Base-by-base conservation (phyloP, 1,140 invertebrate genomes). In the Philopotamus ludificatus region DNA sequence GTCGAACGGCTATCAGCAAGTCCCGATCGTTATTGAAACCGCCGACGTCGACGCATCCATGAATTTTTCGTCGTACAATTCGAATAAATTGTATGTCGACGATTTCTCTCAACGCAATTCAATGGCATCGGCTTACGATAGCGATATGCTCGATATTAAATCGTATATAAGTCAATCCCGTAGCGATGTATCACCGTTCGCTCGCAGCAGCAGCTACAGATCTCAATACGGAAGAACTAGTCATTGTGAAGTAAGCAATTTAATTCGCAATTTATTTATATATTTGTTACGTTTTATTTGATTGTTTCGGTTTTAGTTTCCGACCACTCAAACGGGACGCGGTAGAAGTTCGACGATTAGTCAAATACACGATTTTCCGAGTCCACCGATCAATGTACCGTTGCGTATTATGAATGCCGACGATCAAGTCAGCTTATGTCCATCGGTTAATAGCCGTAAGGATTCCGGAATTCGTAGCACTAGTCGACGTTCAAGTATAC, bases 391-490 rank as follows among this genome's bases (percentile, higher is more conserved):
- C 39, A 70, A 72, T 9, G 16, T 63, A 0, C 68, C 76, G 8
- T 70, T 73, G 15, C 44, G 23, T 25, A n/a, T 47, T 16, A 21
- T 63, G 16, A 63, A 59, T 7, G 65, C 76, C n/a, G 85, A 89
- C 51, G 89, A 90, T 73, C 78, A 84, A 66, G 76, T 88, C 57
- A 89, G 88, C 76, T 81, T 89, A 49, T 87, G 88, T 67, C 85
- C 86, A 1, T 90, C 89, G 7, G 83, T 90, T 41, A 90, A 90
- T 71, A 92, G 90, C 69, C 83, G 91, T 61, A 94, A 94, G 79
- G 91, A 94, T 77, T 93, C 91, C 0, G 91, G 91, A 2, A 93
- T 93, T 62, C 84, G 88, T 65, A 93, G 91, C 73, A 92, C 89
- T 45, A 93, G 90, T 69, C 81, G 90, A 0, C 79, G 90, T 61